A percentile compares a stretch with the other conserved stretches of the same genome.
These are phyloP conservation scores for Pelagia noctiluca DNA, from an alignment of 30 jellyfish, hydroid and myxozoan genomes.

Conservation along the genomic window DNA sequence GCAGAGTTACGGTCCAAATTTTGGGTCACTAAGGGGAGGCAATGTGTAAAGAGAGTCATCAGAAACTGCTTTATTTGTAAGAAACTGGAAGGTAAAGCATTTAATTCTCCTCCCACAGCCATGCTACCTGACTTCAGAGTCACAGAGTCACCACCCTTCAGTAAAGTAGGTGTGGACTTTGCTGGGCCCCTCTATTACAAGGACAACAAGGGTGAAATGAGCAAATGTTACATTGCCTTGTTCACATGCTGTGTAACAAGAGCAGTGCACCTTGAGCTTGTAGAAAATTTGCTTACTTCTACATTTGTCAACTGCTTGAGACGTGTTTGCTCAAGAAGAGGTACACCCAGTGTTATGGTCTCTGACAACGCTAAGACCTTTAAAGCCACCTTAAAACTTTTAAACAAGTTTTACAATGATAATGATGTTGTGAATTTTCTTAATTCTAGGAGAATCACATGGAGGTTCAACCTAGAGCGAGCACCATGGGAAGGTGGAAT, in stretches of 20 bases:
- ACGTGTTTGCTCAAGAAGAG: constrained; percentile 43
- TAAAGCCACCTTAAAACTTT: background rate
- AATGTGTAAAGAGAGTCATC: constrained; percentile 41
- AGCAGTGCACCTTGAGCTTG: constrained; percentile 22
- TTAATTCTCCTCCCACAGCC: constrained; percentile 21
- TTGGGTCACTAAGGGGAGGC: constrained; percentile 69
- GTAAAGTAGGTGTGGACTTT: constrained; percentile 22
- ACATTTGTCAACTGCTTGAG: constrained; percentile 16
- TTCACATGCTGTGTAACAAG: constrained; percentile 25
- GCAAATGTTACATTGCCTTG: background rate
- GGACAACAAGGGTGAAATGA: constrained; percentile 11
- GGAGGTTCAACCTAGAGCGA: constrained; percentile 45
- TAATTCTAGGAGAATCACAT: background rate
- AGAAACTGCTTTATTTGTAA: constrained; percentile 34
- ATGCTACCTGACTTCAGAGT: constrained; percentile 32
- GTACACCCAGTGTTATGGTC: constrained; percentile 17
- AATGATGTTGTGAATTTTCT: background rate
- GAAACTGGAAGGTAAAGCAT: constrained; percentile 39
- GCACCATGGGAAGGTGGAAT: constrained; percentile 60
- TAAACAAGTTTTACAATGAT: background rate
- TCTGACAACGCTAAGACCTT: constrained; percentile 61
- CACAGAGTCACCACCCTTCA: constrained; percentile 29
- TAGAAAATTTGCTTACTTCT: background rate
- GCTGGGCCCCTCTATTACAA: constrained; percentile 36
- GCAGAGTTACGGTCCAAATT: constrained; percentile 51